Evolutionary conservation across 2,888 invertebrate genomes (phyloP).

Genomic region (Rhagonycha lutea): DNA sequence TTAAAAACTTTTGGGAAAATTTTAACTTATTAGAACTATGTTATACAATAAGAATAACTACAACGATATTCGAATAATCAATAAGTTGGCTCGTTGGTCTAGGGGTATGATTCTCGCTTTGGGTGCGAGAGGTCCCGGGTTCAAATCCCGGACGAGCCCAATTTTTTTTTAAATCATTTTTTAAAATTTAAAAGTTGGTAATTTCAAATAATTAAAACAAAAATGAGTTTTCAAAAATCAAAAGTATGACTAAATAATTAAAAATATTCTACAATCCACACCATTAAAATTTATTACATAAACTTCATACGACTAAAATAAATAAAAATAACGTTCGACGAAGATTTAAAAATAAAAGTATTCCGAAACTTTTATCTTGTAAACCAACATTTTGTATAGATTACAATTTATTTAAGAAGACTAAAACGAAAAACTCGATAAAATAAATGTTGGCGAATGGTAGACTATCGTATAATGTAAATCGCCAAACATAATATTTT

Average conservation of each 20-base stretch:
- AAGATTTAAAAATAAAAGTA: not conserved
- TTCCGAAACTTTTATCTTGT: not conserved
- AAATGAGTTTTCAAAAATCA: too few relatives aligned
- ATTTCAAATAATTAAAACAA: too few relatives aligned
- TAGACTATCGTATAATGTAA: not conserved
- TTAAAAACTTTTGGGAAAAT: too few relatives aligned
- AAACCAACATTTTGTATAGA: not conserved
- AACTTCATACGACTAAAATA: not conserved
- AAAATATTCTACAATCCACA: not conserved
- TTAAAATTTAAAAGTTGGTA: not conserved
- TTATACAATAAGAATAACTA: too few relatives aligned
- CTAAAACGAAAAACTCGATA: not conserved
- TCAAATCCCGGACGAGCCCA: constrained; percentile 57
- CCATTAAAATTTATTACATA: not conserved
- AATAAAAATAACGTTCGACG: not conserved
- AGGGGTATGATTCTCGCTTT: constrained; percentile 59
- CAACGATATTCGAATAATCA: too few relatives aligned
- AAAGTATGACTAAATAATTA: too few relatives aligned
- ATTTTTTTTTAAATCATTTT: constrained; percentile 9
- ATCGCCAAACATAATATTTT: not conserved
- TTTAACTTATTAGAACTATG: too few relatives aligned
- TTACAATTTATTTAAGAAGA: not conserved
- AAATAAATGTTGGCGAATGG: not conserved
- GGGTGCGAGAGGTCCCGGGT: constrained; percentile 58
- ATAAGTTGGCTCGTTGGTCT: constrained; percentile 54